phyloP scores from a whole-genome alignment of 2,888 invertebrate species.

The Amphiduros pacificus region DNA sequence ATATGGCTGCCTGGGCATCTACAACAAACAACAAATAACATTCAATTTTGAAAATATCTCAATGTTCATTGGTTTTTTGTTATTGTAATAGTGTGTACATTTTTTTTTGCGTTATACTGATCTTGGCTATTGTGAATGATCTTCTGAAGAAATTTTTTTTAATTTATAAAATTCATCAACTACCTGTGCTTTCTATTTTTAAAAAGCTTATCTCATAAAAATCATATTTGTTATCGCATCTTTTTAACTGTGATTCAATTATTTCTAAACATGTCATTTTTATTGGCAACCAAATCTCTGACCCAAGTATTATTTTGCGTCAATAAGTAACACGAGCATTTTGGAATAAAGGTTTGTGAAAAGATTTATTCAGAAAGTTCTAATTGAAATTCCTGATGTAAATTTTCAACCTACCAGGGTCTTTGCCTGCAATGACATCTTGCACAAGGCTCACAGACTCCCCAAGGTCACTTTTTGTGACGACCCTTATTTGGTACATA shows the following conservation, averaged over 20 bases:
- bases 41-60: not conserved
- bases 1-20: conserved; percentile 3
- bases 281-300: not conserved
- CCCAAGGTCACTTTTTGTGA: conserved; percentile 17
- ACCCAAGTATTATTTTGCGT: not conserved
- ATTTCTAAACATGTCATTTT: not conserved
- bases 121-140: no score
- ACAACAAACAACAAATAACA: not conserved
- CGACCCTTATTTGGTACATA: conserved; percentile 19
- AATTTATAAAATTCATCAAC: no score
- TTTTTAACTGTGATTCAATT: not conserved
- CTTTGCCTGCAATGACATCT: conserved; percentile 19
- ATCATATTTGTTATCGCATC: not conserved
- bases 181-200: not conserved
- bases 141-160: no score
- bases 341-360: not conserved
- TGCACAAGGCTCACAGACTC: conserved; percentile 19
- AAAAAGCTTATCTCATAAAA: not conserved
- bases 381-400: no score
- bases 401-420: conserved; percentile 26
- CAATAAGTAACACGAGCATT: not conserved
- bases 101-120: no score
- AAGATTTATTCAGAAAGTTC: no score
- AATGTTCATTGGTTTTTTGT: not conserved
- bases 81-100: no score